Conservation (phyloP, 37 sponge, comb jelly and placozoan genomes). For the Geodia barretti region DNA sequence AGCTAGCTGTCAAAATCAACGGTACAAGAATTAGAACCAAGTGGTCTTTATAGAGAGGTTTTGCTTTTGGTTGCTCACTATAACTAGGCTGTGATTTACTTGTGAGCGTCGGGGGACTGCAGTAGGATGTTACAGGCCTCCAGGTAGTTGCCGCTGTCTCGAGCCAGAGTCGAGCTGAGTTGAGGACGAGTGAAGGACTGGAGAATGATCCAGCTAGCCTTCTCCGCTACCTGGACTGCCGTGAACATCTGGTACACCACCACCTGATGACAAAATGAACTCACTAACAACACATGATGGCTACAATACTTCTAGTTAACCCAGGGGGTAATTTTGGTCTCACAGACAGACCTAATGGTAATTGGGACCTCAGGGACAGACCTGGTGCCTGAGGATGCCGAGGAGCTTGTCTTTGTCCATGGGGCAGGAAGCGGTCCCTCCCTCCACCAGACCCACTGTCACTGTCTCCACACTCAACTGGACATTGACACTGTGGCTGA, state of each 20-base stretch:
- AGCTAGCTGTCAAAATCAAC: background rate
- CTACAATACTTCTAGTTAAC: background rate
- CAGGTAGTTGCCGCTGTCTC: background rate
- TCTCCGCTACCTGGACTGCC: constrained; percentile 21
- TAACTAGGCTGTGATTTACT: background rate
- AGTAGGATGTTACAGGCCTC: constrained; percentile 45
- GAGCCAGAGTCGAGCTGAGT: constrained; percentile 18
- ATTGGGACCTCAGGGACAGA: background rate
- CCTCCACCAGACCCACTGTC: constrained; percentile 23
- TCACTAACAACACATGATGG: background rate
- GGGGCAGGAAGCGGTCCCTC: background rate
- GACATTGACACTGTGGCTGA: constrained; percentile 21
- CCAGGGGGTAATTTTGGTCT: background rate
- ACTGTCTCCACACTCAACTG: constrained; percentile 25
- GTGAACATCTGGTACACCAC: constrained; percentile 30
- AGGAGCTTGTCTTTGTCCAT: constrained; percentile 55
- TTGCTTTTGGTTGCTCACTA: no score
- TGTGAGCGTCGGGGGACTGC: constrained; percentile 52
- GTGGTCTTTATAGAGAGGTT: no score
- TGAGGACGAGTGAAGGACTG: constrained; percentile 29
- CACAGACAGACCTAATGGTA: background rate
- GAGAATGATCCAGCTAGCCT: constrained; percentile 43
- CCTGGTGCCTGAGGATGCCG: constrained; percentile 47
- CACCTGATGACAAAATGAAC: no score
- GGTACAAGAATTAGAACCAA: no score